These are phyloP conservation scores for Alligator sinensis DNA, from an alignment of 2,113 vertebrate genomes.

Conservation along the genomic window DNA sequence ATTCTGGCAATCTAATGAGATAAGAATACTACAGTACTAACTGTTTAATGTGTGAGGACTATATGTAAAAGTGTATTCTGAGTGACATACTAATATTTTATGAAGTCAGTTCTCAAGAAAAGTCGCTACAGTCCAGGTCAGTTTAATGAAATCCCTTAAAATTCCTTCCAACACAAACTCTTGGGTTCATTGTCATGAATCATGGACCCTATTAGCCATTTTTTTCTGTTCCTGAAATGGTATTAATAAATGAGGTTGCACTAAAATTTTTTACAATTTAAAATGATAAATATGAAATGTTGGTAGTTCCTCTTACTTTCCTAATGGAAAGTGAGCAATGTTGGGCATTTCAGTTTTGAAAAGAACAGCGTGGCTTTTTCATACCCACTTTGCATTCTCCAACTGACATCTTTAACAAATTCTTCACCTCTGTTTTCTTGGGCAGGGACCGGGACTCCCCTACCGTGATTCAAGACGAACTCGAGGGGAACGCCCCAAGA, in stretches of 20 bases:
- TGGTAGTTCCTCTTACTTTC: neutral
- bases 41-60: neutral
- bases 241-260: neutral
- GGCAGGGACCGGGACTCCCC: no score
- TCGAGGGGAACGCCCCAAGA: no score
- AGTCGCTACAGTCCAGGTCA: neutral
- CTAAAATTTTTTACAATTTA: neutral
- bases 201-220: neutral
- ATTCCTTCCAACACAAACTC: neutral
- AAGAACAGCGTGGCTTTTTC: neutral
- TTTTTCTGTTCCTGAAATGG: conserved; percentile 11
- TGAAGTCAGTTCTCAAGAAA: neutral
- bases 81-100: neutral
- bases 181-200: neutral
- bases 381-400: neutral
- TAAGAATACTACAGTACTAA: neutral
- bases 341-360: neutral
- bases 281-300: conserved; percentile 3
- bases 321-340: neutral
- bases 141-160: neutral
- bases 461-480: no score
- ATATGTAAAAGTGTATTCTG: neutral
- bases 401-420: neutral
- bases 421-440: no score
- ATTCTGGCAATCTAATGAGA: neutral